Evolutionary conservation across 2,113 vertebrate genomes (phyloP), one percentile per base, ranked within the genome.

Genomic region (Hymenochirus boettgeri): DNA sequence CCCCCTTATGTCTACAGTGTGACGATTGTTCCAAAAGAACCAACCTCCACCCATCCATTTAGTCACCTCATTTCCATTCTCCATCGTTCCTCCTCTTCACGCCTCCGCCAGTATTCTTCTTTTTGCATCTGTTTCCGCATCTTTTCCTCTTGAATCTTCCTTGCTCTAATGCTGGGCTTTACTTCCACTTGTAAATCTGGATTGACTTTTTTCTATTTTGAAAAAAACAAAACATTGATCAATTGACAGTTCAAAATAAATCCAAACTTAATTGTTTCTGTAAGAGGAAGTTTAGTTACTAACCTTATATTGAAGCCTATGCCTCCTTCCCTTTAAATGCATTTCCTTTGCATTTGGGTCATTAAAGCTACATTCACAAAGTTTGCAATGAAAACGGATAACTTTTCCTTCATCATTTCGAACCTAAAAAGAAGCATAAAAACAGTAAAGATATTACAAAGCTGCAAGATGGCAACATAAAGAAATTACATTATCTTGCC

Each of bases 111-210:
- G 72, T 96, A 99, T 66, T 98, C 95, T 62, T 99, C 95, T 74
- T 98, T 99, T 74, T 98, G 96, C 93, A 99, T 94, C 76, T 98
- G 94, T 62, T 97, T 98, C 31, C 96, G 93, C 94, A 98, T 97
- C 76, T 98, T 98, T 69, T 98, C 95, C 70, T 98, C 96, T 74
- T 98, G 96, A 71, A 99, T 96, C 76, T 99, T 99, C 59, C 96
- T 82, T 67, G 95, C 94, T 72, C 96, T 80, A 80, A 99, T 98
- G 77, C 95, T 98, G 22, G 96, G 94, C 52, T 99, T 99, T 48
- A 99, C 96, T 81, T 99, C 96, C 48, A 99, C 96, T 89, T 97
- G 96, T 58, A 99, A 87, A 57, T 99, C 96, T 37, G 96, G 96
- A 76, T 99, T 99, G 50, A 99, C 96, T 78, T 99, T 99, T 92